These are phyloP conservation scores for Megaceryle alcyon DNA, from an alignment of 2,797 vertebrate genomes.

Conservation along the genomic window DNA sequence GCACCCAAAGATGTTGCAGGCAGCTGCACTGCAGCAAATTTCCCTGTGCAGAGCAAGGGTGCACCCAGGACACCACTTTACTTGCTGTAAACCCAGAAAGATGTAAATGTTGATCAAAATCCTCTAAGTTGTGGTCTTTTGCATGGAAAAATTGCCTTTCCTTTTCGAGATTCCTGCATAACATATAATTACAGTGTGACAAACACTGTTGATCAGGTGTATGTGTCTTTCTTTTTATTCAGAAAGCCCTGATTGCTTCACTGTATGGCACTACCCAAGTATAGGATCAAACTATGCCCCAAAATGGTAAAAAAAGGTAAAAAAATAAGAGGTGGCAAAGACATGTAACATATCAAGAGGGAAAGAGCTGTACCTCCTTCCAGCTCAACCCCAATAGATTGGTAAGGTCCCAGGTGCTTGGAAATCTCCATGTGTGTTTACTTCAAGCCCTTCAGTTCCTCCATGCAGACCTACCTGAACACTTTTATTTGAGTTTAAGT, in stretches of 20 bases:
- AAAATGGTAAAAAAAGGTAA: not conserved
- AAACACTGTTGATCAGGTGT: not conserved
- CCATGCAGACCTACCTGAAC: not conserved
- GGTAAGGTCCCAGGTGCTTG: fast-evolving
- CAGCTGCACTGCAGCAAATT: not conserved
- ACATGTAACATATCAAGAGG: not conserved
- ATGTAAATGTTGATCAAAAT: not conserved
- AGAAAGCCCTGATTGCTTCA: not conserved
- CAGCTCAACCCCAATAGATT: not conserved
- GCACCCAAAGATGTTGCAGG: not conserved
- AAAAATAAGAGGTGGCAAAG: not conserved
- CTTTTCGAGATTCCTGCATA: not conserved
- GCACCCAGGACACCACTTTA: not conserved
- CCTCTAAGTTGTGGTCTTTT: not conserved
- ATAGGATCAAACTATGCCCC: not conserved
- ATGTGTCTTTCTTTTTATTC: no score
- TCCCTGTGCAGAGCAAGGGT: not conserved
- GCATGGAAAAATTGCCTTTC: not conserved
- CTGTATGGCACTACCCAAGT: not conserved
- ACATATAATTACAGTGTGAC: fast-evolving
- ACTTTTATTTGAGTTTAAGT: not conserved
- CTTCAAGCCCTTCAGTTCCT: not conserved
- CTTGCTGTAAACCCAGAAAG: not conserved
- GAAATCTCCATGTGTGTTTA: fast-evolving
- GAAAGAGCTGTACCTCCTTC: not conserved